phyloP scores from a whole-genome alignment of 2,797 vertebrate genomes.

The Tadarida brasiliensis region DNA sequence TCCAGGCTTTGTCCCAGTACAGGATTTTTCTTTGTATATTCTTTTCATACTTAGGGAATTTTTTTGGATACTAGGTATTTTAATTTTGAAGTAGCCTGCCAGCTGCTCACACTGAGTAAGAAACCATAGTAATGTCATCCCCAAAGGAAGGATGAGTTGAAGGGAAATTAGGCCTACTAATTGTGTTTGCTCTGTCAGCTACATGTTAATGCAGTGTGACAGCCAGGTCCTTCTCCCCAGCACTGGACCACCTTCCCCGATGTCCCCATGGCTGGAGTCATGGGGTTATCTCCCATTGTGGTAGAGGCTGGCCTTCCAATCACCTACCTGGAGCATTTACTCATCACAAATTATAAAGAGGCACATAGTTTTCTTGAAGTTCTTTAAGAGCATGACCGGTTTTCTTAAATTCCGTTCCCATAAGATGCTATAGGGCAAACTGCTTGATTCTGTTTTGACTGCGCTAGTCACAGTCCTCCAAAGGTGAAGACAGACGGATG shows the following conservation, averaged over 20 bases:
- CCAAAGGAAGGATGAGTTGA: background rate
- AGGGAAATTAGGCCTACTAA: background rate
- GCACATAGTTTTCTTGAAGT: background rate
- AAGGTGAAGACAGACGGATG: background rate
- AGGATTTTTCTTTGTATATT: background rate
- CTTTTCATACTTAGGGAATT: background rate
- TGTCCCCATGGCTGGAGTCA: background rate
- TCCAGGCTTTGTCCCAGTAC: background rate
- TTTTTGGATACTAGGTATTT: background rate
- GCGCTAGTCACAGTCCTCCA: background rate
- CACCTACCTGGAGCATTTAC: background rate
- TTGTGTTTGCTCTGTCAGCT: background rate
- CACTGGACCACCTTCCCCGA: background rate
- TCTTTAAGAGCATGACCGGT: background rate
- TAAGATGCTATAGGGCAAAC: background rate
- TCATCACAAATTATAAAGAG: background rate
- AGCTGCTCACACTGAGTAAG: constrained; percentile 1
- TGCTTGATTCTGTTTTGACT: background rate
- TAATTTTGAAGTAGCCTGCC: background rate
- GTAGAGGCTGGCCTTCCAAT: background rate
- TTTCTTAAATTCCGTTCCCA: background rate
- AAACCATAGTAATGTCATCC: background rate
- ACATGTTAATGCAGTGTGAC: background rate
- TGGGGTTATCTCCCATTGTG: background rate
- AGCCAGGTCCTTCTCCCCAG: background rate